Evolutionary conservation across 2,888 invertebrate species (phyloP).

Genomic region (Nomada goodeniana): DNA sequence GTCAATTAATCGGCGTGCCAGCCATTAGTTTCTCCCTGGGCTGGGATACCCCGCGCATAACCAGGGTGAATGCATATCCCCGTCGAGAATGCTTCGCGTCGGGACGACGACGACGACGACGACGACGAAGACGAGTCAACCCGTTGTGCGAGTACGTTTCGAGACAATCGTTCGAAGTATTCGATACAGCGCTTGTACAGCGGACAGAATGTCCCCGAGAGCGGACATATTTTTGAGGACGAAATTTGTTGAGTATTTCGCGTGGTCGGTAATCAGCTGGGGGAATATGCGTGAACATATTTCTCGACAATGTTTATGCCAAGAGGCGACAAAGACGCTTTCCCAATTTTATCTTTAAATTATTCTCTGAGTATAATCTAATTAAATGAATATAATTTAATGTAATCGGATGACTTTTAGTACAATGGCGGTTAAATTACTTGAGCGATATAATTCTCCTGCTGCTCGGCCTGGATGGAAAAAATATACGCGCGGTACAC

Average conservation of each 20-base stretch:
- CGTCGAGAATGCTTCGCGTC: conserved; percentile 40
- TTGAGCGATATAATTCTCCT: too few relatives aligned
- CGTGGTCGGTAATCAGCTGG: too few relatives aligned
- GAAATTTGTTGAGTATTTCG: background rate
- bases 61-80: conserved; percentile 48
- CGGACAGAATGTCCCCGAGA: too few relatives aligned
- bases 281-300: background rate
- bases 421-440: too few relatives aligned
- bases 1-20: conserved; percentile 63
- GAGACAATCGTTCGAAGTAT: conserved; percentile 38
- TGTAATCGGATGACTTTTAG: too few relatives aligned
- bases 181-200: background rate
- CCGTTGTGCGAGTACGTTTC: conserved; percentile 36
- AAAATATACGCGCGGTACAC: too few relatives aligned
- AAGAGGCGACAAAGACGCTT: too few relatives aligned
- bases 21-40: conserved; percentile 46
- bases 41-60: conserved; percentile 43
- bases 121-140: conserved; percentile 2
- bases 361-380: too few relatives aligned
- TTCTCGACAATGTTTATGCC: background rate
- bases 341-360: too few relatives aligned
- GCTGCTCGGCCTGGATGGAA: too few relatives aligned
- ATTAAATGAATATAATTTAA: too few relatives aligned
- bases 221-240: background rate
- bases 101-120: background rate